Evolutionary conservation across 2,888 invertebrate species (phyloP), one percentile per base, ranked within the genome.

Genomic region (Isoperla grammatica): DNA sequence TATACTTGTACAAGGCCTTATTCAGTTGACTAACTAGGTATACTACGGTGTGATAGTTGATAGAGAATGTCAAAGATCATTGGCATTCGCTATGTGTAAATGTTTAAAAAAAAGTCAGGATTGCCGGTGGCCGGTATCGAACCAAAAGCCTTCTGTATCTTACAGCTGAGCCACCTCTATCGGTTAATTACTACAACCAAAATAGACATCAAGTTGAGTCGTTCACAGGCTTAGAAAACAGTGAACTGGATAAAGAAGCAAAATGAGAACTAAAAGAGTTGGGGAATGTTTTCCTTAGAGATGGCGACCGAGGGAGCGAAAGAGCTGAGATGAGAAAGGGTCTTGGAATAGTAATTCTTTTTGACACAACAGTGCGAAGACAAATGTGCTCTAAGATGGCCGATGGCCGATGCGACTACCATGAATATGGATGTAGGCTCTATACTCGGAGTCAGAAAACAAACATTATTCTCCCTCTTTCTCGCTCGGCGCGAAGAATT

Each of bases 341-440:
- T 17, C 53, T 37, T 37, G 20, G 53, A 53, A 53, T 53, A 53
- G 53, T 53, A 53, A 53, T 53, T 53, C 53, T 17, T 37, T 53
- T 53, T 53, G 53, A 53, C 53, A 53, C 39, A 39, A 53, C 17
- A 17, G 53, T 37, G 53, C 19, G 53, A 39, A 53, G 53, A 53
- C 53, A 53, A 53, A 53, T 53, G 53, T 15, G 29, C 29, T 40
- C 4, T 40, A 19, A 45, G 19, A 45, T 45, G 45, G 45, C 45
- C 45, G 17, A 11, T 45, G 45, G 19, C 11, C 45, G 45, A 8
- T 29, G 29, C 29, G 29, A 29, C 29, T 37, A 19, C 13, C 40
- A 53, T 53, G 53, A 53, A 53, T 53, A 53, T 53, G 53, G 53
- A 53, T 53, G 29, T 29, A 29, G 29, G 29, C 4, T 4, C 29